Conservation (phyloP, 2,113 vertebrate species). For the Oncorhynchus clarkii region DNA sequence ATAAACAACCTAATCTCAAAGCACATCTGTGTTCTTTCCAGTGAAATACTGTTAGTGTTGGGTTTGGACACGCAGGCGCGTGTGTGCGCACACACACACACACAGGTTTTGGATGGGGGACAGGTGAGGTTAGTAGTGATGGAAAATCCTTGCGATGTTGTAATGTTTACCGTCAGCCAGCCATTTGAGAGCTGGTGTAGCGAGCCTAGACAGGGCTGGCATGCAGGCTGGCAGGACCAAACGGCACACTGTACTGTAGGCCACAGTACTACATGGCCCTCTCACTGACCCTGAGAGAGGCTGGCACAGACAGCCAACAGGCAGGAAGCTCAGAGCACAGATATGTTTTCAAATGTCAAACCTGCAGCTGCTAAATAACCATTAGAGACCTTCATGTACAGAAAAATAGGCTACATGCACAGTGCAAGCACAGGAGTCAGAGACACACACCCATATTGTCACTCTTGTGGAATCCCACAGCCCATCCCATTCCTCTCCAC, state of each 20-base stretch:
- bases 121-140: background rate
- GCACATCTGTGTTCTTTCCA: background rate
- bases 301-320: slow-evolving; percentile 20
- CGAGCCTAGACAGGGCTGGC: background rate
- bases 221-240: slow-evolving; percentile 25
- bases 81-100: too few relatives aligned
- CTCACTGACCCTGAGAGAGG: slow-evolving; percentile 2
- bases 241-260: background rate
- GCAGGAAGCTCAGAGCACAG: background rate
- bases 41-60: background rate
- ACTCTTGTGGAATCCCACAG: slow-evolving; percentile 1
- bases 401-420: background rate
- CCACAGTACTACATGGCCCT: background rate
- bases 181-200: slow-evolving; percentile 20
- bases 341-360: slow-evolving; percentile 4
- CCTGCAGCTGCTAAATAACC: slow-evolving; percentile 7
- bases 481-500: slow-evolving; percentile 34
- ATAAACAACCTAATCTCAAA: too few relatives aligned
- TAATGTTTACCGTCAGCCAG: slow-evolving; percentile 46
- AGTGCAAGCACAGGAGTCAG: background rate
- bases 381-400: slow-evolving; percentile 7
- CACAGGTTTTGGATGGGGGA: background rate
- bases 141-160: slow-evolving; percentile 41
- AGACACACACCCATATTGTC: background rate
- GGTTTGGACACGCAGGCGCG: background rate